Evolutionary conservation across 2,888 invertebrate genomes (phyloP).

Genomic region (Orchesella flavescens): DNA sequence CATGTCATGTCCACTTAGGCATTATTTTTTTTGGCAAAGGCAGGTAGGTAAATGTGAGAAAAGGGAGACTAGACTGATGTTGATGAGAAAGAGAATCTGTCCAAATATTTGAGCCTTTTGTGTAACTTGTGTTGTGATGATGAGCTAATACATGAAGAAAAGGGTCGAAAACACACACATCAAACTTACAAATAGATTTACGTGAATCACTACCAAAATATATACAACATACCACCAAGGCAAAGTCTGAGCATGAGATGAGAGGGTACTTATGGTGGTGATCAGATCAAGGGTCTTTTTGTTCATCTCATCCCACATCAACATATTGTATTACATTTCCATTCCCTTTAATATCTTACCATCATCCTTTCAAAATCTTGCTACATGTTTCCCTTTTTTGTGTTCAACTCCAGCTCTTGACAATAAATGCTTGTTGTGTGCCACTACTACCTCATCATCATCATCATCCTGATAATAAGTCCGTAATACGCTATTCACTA

Average conservation of each 20-base stretch:
- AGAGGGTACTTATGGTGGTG: too few species aligned
- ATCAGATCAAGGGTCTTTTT: too few species aligned
- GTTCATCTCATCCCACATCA: too few species aligned
- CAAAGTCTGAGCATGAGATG: neutral
- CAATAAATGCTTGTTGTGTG: neutral
- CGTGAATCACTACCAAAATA: too few species aligned
- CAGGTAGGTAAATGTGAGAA: neutral
- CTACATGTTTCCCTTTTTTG: neutral
- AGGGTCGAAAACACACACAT: constrained; percentile 15
- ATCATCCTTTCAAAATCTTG: neutral
- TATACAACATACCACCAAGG: neutral
- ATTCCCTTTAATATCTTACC: neutral
- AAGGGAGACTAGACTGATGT: neutral
- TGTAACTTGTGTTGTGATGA: neutral
- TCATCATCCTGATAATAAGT: neutral
- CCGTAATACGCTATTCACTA: constrained; percentile 9
- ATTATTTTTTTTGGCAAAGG: neutral
- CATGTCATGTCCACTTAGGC: too few species aligned
- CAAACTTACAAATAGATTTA: too few species aligned
- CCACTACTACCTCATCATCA: neutral
- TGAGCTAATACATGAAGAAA: neutral
- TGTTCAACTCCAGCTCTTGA: neutral
- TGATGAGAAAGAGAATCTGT: constrained; percentile 27
- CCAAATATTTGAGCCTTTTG: constrained; percentile 50
- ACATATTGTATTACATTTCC: too few species aligned